These are phyloP conservation scores for Synergus laeviventris DNA, from an alignment of 2,888 invertebrate species.

Conservation along the genomic window DNA sequence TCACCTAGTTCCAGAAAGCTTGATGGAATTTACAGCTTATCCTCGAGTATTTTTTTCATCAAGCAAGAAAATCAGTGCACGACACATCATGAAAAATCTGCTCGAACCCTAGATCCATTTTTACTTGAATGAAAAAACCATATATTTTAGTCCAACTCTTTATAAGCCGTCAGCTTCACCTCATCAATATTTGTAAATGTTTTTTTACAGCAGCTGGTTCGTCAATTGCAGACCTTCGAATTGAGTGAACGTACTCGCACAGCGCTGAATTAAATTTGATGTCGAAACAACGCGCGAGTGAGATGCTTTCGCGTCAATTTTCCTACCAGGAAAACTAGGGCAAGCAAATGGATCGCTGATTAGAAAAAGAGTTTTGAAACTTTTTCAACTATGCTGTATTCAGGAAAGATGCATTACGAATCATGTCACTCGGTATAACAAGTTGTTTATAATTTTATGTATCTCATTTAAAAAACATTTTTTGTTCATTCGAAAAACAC, in stretches of 20 bases:
- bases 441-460: not conserved
- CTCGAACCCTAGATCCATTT: constrained; percentile 4
- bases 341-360: constrained; percentile 18
- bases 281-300: constrained; percentile 50
- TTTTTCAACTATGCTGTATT: not conserved
- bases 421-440: not conserved
- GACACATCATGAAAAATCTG: not conserved
- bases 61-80: not conserved
- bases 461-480: not conserved
- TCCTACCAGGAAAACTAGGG: constrained; percentile 10
- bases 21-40: constrained; percentile 27
- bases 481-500: not conserved
- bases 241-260: constrained; percentile 39
- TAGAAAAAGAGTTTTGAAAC: constrained; percentile 10
- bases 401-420: not conserved
- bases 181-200: constrained; percentile 47
- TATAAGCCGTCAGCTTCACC: constrained; percentile 38
- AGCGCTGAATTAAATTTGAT: constrained; percentile 54
- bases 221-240: constrained; percentile 50
- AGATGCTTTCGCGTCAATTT: constrained; percentile 48
- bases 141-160: not conserved
- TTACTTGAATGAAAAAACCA: not conserved
- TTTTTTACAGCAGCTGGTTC: constrained; percentile 43
- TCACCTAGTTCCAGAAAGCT: not conserved
- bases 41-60: constrained; percentile 1